A percentile compares a stretch with the other conserved stretches of the same genome.
phyloP scores from a whole-genome alignment of 2,113 vertebrate genomes.

The Pagrus major region DNA sequence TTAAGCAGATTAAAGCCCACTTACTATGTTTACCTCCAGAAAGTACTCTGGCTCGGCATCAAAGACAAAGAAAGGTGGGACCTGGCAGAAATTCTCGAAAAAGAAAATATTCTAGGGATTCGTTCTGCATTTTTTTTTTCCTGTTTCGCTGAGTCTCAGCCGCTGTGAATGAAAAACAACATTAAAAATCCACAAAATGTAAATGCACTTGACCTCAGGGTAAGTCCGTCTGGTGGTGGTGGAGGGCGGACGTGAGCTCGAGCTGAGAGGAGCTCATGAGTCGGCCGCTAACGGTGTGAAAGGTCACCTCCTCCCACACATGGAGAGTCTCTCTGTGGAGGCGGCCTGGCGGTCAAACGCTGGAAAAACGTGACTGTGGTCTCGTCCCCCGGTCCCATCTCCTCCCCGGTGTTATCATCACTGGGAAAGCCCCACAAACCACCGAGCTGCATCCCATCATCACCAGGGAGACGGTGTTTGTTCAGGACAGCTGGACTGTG shows the following conservation, averaged over 20 bases:
- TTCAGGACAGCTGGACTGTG: not conserved
- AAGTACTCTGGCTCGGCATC: not conserved
- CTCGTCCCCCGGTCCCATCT: not conserved
- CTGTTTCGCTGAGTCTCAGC: not conserved
- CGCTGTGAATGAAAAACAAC: not conserved
- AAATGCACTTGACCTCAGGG: not conserved
- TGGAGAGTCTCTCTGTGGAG: conserved; percentile 26
- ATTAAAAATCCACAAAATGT: not conserved
- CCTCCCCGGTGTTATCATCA: conserved; percentile 9
- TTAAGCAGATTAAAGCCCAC: conserved; percentile 25
- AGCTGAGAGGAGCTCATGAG: not conserved
- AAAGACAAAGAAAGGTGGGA: not conserved
- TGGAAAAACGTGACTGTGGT: conserved; percentile 23
- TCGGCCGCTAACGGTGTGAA: conserved; percentile 19
- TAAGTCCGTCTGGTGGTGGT: not conserved
- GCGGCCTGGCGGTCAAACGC: not conserved
- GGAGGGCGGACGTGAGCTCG: conserved; percentile 35
- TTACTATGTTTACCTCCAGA: not conserved
- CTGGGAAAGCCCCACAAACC: conserved; percentile 16
- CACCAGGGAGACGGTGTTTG: not conserved
- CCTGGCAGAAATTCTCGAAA: not conserved
- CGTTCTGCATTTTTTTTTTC: not conserved
- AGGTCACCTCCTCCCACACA: conserved; percentile 50
- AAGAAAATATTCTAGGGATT: not conserved
- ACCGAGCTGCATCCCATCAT: not conserved